Evolutionary conservation across 2,888 invertebrate genomes (phyloP), one percentile per base, ranked within the genome.

Genomic region (Graphium colonna): DNA sequence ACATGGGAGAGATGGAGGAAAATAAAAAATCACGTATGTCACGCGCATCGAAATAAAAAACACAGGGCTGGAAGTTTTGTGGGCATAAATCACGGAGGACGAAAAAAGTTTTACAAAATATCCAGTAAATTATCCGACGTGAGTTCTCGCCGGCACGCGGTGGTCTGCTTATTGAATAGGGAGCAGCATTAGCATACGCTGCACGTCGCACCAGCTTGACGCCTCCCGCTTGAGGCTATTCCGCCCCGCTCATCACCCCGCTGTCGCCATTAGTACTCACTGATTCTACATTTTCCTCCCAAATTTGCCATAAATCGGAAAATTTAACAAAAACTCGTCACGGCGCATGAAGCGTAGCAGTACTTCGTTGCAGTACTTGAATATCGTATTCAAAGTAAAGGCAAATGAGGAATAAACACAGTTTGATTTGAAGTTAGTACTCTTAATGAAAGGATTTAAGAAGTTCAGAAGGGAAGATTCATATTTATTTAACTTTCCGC

Each of bases 71-170:
- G 81, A 85, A 89, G 86, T 88, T 89, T 86, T 79, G 79, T 82
- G 85, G 81, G 80, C 82, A 89, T 89, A 89, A 89, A 89, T 89
- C 88, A 88, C 88, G 79, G 86, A 84, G 78, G 85, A 82, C 80
- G 84, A 87, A 88, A 87, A 88, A 88, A 89, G 79, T 89, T 88
- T 86, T 86, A 88, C 89, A 88, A 88, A 88, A 88, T 89, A 88
- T 86, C 86, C 86, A 88, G 89, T 87, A 88, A 88, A 89, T 88
- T 89, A 88, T 88, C 87, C 85, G 86, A 87, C 88, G 88, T 87
- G 89, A 87, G 84, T 85, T 86, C 82, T 88, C 78, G 77, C 79
- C 79, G 84, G 85, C 85, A 83, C 85, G 87, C 80, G 82, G 83
- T 79, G 86, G 88, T 83, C 85, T 82, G 86, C 85, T 88, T 89